A percentile compares a stretch with the other conserved stretches of the same genome.
These are phyloP conservation scores for Amphiura filiformis DNA, from an alignment of 35 echinoderm and acorn worm genomes.

Conservation along the genomic window DNA sequence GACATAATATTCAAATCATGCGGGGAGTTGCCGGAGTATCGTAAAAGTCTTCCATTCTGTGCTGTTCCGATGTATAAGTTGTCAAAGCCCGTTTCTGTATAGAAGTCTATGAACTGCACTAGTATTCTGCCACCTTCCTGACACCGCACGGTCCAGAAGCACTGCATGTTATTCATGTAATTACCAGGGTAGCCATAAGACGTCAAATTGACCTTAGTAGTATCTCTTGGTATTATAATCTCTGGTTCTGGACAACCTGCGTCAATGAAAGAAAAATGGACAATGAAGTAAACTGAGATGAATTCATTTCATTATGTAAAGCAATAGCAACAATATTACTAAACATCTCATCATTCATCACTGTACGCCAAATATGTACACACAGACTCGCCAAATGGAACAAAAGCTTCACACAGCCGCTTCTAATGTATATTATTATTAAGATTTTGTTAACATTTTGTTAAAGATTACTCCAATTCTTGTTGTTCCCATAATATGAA, in stretches of 20 bases:
- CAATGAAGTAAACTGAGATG: too few species aligned
- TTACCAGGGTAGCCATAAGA: neutral
- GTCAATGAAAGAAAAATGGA: neutral
- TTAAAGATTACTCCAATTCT: too few species aligned
- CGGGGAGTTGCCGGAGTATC: neutral
- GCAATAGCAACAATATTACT: too few species aligned
- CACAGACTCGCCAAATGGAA: too few species aligned
- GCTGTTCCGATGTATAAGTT: neutral
- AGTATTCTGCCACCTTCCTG: neutral
- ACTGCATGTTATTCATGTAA: neutral
- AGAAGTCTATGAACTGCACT: neutral
- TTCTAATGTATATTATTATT: too few species aligned
- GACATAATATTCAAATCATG: neutral
- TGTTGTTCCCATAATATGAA: too few species aligned
- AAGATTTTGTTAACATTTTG: too few species aligned
- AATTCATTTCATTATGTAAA: too few species aligned
- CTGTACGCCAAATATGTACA: too few species aligned
- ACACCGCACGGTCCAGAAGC: neutral
- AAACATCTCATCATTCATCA: too few species aligned
- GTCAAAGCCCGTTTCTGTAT: neutral
- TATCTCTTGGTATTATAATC: neutral
- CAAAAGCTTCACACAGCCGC: too few species aligned
- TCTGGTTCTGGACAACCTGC: neutral
- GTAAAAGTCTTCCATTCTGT: neutral
- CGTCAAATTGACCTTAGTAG: neutral